Evolutionary conservation across 2,888 invertebrate species (phyloP).

Genomic region (Muschampia plurimacula): DNA sequence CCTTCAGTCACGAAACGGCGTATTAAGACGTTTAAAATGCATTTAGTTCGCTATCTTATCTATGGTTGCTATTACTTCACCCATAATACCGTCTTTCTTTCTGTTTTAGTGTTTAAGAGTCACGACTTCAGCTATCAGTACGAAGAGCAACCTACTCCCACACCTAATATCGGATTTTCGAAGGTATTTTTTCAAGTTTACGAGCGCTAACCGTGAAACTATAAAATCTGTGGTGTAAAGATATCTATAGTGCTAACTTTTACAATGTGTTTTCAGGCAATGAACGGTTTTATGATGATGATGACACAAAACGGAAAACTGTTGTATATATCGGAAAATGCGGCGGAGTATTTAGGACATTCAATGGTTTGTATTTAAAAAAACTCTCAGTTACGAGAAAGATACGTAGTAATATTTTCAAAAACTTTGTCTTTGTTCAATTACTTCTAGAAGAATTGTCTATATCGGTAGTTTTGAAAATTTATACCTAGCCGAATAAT

Average conservation of each 20-base stretch:
- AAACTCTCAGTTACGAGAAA: background rate
- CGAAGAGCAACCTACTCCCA: conserved; percentile 89
- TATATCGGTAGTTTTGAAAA: too few relatives aligned
- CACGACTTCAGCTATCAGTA: conserved; percentile 89
- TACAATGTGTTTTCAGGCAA: conserved; percentile 90
- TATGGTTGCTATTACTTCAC: conserved; percentile 76
- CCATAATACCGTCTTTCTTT: conserved; percentile 84
- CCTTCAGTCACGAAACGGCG: conserved; percentile 81
- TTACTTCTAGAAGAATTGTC: too few relatives aligned
- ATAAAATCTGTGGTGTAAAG: conserved; percentile 48
- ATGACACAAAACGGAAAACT: conserved; percentile 99
- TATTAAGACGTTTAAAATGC: conserved; percentile 85
- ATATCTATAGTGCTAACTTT: conserved; percentile 51
- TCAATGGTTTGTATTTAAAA: conserved; percentile 92
- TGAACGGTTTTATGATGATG: conserved; percentile 99
- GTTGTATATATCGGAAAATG: conserved; percentile 99
- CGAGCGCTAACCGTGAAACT: conserved; percentile 58
- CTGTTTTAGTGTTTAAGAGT: conserved; percentile 94
- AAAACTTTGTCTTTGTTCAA: too few relatives aligned
- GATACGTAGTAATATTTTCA: too few relatives aligned
- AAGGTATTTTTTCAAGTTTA: conserved; percentile 88
- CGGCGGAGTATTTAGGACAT: conserved; percentile 99
- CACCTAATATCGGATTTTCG: conserved; percentile 96
- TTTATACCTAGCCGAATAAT: too few relatives aligned
- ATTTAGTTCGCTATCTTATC: conserved; percentile 84